Evolutionary conservation across 2,888 invertebrate genomes (phyloP).

Genomic region (Drosophila engyochracea): DNA sequence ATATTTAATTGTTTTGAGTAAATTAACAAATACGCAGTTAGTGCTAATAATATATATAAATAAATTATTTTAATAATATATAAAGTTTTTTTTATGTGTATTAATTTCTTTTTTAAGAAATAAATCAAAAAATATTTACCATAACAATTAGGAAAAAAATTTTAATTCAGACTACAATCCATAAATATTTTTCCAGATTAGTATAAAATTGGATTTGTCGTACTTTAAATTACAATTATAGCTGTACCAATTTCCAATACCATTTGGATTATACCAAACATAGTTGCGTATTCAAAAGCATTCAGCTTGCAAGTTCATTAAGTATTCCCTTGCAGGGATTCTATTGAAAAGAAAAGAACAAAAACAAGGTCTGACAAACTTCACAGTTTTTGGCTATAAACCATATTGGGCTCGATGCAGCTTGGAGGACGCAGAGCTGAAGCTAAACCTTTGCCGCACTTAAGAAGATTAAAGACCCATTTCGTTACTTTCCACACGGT

Average conservation of each 20-base stretch:
- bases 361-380: slow-evolving; percentile 18
- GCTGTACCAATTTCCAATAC: not conserved
- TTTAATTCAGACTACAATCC: not conserved
- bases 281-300: not conserved
- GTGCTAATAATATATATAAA: not conserved
- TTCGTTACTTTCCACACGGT: slow-evolving; percentile 35
- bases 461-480: slow-evolving; percentile 72
- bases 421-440: slow-evolving; percentile 1
- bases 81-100: not conserved
- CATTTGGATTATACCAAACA: not conserved
- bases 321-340: not conserved
- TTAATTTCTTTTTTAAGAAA: not conserved
- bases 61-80: not conserved
- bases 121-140: not conserved
- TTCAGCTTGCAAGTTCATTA: not conserved
- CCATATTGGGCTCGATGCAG: slow-evolving; percentile 50
- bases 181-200: not conserved
- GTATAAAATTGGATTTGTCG: not conserved
- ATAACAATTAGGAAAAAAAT: not conserved
- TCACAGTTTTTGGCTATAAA: slow-evolving; percentile 27
- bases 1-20: not conserved
- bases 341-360: not conserved
- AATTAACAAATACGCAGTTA: not conserved
- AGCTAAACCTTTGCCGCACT: slow-evolving; percentile 43
- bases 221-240: not conserved